A percentile compares a stretch with the other conserved stretches of the same genome.
Conservation (phyloP, 2,888 invertebrate genomes). For the Drosophila tanythrix region DNA sequence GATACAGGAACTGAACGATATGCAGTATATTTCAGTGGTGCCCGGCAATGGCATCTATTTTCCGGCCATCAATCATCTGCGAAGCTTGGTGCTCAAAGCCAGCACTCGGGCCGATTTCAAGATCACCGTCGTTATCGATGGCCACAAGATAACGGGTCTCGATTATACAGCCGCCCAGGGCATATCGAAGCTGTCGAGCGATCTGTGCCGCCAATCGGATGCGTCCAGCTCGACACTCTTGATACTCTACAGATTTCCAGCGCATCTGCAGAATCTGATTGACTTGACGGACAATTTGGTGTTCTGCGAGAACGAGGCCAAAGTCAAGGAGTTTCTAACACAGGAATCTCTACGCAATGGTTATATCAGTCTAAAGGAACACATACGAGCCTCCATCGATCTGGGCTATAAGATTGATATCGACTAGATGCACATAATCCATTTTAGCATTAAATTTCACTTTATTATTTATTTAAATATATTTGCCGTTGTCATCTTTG, state of each 20-base stretch:
- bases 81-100: slow-evolving; percentile 86
- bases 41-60: slow-evolving; percentile 90
- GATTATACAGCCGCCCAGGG: slow-evolving; percentile 89
- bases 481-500: not conserved
- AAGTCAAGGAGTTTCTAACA: slow-evolving; percentile 81
- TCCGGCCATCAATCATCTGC: slow-evolving; percentile 89
- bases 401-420: slow-evolving; percentile 84
- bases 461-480: slow-evolving; percentile 63
- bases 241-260: slow-evolving; percentile 78
- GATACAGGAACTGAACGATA: slow-evolving; percentile 84
- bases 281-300: slow-evolving; percentile 83
- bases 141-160: slow-evolving; percentile 87
- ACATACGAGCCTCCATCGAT: slow-evolving; percentile 84
- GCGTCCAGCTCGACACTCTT: slow-evolving; percentile 74
- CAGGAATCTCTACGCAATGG: slow-evolving; percentile 84
- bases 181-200: slow-evolving; percentile 82
- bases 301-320: slow-evolving; percentile 81
- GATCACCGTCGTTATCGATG: slow-evolving; percentile 88
- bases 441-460: slow-evolving; percentile 42
- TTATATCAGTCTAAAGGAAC: slow-evolving; percentile 82
- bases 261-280: slow-evolving; percentile 79
- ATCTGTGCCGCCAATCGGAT: slow-evolving; percentile 75
- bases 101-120: slow-evolving; percentile 85
- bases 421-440: slow-evolving; percentile 57
- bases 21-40: slow-evolving; percentile 87